Base-by-base conservation (phyloP, 2,797 vertebrate species). In the Bradypodion ventrale region DNA sequence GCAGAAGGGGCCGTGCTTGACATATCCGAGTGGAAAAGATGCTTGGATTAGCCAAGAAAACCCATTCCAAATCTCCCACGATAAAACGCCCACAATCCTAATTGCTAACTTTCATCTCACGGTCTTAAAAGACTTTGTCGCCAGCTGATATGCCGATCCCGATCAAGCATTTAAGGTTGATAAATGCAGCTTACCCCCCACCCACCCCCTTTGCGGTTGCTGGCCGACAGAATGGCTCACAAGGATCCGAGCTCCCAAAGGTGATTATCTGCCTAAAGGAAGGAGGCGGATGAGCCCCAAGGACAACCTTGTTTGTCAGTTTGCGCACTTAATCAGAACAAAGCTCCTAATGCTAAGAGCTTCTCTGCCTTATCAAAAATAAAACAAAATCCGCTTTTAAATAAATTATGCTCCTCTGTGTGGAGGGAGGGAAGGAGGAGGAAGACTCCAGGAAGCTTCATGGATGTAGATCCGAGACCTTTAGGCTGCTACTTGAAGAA, bases 221-320 rank as follows among this genome's bases (percentile, higher is more conserved):
- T 93, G 93, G 86, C 84, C 90, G 93, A 89, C 89, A 91, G 92
- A 95, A 93, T 91, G 90, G 93, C 89, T 95, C 91, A 93, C 95
- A 94, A 87, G 91, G 93, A 94, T 94, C 92, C 94, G 90, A 90
- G 85, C 93, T 92, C 52, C 85, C 88, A 90, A 95, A 95, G 96
- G 96, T 97, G 97, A 98, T 98, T 98, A 97, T 95, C 95, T 95
- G 95, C 88, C 96, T 96, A 96, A 96, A 96, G 96, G 96, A 70
- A 96, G 96, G 95, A 95, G 94, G 94, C 96, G 95, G 96, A 96
- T 94, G 96, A 95, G 91, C 92, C 86, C 90, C 62, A 85, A 94
- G 94, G 93, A 94, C 95, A 95, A 94, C 94, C 94, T 92, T 95
- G 96, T 96, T 95, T 93, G 95, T 97, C 95, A 96, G 95, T 97